Evolutionary conservation across 2,888 invertebrate genomes (phyloP), one percentile per base, ranked within the genome.

Genomic region (Heliconius charithonia): DNA sequence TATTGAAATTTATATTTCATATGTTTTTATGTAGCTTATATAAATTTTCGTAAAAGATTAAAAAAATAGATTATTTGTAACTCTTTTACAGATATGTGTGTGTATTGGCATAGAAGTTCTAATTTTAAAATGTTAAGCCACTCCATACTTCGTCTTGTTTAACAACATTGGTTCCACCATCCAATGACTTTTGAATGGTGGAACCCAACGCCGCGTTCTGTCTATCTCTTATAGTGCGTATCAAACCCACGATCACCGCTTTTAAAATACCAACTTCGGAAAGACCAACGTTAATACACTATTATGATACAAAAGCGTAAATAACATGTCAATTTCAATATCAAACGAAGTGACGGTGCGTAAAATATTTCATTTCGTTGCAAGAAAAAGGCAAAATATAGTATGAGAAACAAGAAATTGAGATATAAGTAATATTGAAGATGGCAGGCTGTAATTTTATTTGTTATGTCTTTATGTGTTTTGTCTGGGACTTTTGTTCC

Each of bases 371-470:
- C 63, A 74, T 27, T 74, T 63, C 59, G 69, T n/a, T 41, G 45
- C 32, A 59, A 63, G 41, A 27, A 41, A 63, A 65, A 67, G 29
- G 62, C 63, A 75, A 74, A 75, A 76, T 51, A 67, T n/a, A 62
- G 29, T 45, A 32, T 37, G 22, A 16, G 56, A 22, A 73, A 56
- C n/a, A 59, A 67, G 41, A n/a, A 25, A 45, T 65, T 65, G 75
- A 78, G 74, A 70, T 73, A 73, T 65, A 77, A 72, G 59, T 75
- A 76, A 76, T 65, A 76, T 76, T 75, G 79, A 79, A 59, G 79
- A 41, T 72, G 66, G 59, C 75, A 65, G 29, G 51, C 51, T 65
- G 70, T 63, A 75, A 75, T 71, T 79, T 75, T 75, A 72, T 72
- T 79, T 74, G 66, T 75, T 66, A n/a, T 66, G 29, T 37, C 56